These are phyloP conservation scores for Melipona bicolor DNA, from an alignment of 2,888 invertebrate genomes.

Conservation along the genomic window DNA sequence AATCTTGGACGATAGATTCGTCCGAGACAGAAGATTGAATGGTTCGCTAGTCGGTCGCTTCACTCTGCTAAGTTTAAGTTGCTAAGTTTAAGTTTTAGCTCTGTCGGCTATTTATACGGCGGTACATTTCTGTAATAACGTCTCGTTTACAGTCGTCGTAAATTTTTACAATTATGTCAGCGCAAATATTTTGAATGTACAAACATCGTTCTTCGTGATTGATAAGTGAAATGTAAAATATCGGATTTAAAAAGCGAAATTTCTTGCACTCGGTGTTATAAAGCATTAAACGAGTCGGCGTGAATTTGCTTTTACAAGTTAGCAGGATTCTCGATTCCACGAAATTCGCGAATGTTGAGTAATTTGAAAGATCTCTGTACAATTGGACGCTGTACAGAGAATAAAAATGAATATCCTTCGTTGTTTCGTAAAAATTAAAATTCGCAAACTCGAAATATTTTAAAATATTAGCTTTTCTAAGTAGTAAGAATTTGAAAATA, in stretches of 20 bases:
- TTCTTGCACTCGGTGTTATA: not conserved
- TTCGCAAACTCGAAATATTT: not conserved
- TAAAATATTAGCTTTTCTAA: not conserved
- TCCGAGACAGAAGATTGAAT: not conserved
- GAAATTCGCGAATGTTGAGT: too few species aligned
- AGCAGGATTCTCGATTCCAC: conserved; percentile 26
- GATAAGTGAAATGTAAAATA: not conserved
- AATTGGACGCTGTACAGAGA: too few species aligned
- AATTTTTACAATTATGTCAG: too few species aligned
- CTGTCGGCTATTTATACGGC: not conserved
- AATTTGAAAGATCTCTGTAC: too few species aligned
- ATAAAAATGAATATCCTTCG: not conserved
- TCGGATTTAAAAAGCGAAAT: not conserved
- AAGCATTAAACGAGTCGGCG: conserved; percentile 8
- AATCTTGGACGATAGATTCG: not conserved
- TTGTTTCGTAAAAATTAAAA: not conserved
- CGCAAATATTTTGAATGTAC: not conserved
- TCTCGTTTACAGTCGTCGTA: too few species aligned
- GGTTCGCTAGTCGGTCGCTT: not conserved
- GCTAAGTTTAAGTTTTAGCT: not conserved
- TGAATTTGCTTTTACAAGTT: not conserved
- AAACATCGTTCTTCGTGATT: not conserved
- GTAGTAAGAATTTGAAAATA: not conserved
- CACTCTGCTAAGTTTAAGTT: not conserved
- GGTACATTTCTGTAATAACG: not conserved